Conservation (phyloP, 2,113 vertebrate genomes). For the Chaetodon trifascialis region DNA sequence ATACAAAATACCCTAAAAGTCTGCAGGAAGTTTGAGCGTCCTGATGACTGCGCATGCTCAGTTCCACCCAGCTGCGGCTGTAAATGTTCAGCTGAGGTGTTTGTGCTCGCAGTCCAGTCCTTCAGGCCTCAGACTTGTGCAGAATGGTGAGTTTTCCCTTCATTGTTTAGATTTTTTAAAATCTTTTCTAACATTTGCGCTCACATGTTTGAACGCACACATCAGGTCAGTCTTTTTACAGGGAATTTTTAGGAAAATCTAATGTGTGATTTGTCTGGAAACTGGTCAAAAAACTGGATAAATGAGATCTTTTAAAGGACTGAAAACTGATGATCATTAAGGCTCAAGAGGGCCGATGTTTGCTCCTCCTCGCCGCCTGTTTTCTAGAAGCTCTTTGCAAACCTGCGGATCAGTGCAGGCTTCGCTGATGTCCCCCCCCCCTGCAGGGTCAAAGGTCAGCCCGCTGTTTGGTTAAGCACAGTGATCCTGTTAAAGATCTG, state of each 20-base stretch:
- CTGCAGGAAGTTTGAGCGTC: neutral
- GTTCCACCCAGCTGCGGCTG: neutral
- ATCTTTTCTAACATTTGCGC: too few species aligned
- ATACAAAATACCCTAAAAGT: neutral
- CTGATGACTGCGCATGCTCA: constrained; percentile 35
- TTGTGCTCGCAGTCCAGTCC: neutral
- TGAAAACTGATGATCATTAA: neutral
- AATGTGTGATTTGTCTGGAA: neutral
- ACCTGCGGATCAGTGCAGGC: neutral
- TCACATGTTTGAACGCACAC: neutral
- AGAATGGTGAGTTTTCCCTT: constrained; percentile 55
- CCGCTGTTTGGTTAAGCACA: constrained; percentile 84
- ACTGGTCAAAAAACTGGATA: too few species aligned
- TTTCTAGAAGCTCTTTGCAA: neutral
- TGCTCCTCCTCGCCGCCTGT: neutral
- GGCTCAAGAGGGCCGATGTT: neutral
- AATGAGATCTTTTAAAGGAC: neutral
- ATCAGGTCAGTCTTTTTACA: too few species aligned
- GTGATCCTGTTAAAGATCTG: constrained; percentile 83
- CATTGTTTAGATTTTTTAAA: neutral
- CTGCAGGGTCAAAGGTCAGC: constrained; percentile 76
- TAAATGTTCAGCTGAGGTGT: neutral
- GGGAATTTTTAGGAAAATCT: too few species aligned
- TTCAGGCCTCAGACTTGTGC: neutral
- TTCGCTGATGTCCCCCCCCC: constrained; percentile 1